These are phyloP conservation scores for Toxotes lorentzi DNA, from an alignment of 2,797 vertebrate species.

Conservation along the genomic window DNA sequence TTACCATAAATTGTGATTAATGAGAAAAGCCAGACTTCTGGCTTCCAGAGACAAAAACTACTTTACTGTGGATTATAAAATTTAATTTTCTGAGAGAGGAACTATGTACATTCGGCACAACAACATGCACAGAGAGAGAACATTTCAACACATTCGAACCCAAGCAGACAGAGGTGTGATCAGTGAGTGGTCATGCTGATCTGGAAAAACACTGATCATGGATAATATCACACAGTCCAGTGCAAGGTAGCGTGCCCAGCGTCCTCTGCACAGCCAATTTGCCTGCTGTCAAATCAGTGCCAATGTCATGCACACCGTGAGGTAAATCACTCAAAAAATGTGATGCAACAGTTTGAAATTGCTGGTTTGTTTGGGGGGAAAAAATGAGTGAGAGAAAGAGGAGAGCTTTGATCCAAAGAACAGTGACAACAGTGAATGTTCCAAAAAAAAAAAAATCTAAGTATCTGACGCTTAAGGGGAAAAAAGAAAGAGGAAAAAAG, in stretches of 20 bases:
- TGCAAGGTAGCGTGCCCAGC: slow-evolving; percentile 45
- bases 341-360: slow-evolving; percentile 49
- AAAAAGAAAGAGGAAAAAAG: slow-evolving; percentile 1
- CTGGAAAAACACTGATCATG: slow-evolving; percentile 30
- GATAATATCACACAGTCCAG: slow-evolving; percentile 21
- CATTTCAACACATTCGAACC: slow-evolving; percentile 16
- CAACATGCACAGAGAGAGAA: slow-evolving; percentile 62
- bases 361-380: slow-evolving; percentile 13
- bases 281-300: slow-evolving; percentile 46
- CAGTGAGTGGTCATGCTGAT: slow-evolving; percentile 35
- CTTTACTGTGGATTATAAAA: slow-evolving; percentile 51
- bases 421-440: background rate
- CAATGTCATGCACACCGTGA: slow-evolving; percentile 22
- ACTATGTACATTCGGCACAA: slow-evolving; percentile 3
- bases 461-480: slow-evolving; percentile 3
- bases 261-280: slow-evolving; percentile 34
- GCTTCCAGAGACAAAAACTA: slow-evolving; percentile 43
- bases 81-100: slow-evolving; percentile 35
- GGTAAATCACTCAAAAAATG: slow-evolving; percentile 14
- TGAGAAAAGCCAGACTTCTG: slow-evolving; percentile 23
- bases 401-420: background rate
- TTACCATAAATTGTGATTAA: slow-evolving; percentile 51
- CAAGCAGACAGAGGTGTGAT: slow-evolving; percentile 27
- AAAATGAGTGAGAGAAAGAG: slow-evolving; percentile 6
- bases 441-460: slow-evolving; percentile 7